Base-by-base conservation (phyloP, 2,888 invertebrate genomes). In the Tillus elongatus region DNA sequence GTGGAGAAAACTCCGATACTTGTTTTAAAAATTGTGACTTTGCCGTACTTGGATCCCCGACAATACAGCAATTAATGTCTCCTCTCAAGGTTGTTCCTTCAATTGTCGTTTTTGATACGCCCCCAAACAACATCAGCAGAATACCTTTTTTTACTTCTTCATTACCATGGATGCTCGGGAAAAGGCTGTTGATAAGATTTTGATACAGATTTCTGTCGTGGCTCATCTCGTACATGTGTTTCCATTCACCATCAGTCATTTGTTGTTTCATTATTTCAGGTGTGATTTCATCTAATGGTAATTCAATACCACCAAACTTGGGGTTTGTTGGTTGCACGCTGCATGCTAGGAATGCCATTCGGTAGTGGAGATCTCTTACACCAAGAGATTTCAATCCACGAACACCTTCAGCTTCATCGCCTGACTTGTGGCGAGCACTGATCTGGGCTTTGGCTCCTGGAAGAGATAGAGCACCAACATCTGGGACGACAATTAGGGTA, bases 31-130 rank as follows among this genome's bases (percentile, higher is more conserved):
- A 76, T 63, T 98, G 97, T 0, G 95, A 95, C 64, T 99, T 98
- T 14, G 97, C 97, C 0, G 97, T 97, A 61, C 93, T 93, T 0
- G 98, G 98, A 70, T 98, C 98, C 2, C 98, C 98, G 1, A 99
- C 97, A 46, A 98, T 82, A 58, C 96, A 97, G 41, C 96, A 86
- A 63, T 98, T 98, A 36, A 99, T 80, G 57, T 99, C 97, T 4
- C 98, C 98, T 52, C 98, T 74, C 2, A 98, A 74, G 0, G 88
- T 82, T 0, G 95, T 97, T 30, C 58, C 81, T 70, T 97, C 96
- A 16, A 78, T 68, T 0, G 97, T 96, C 13, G 79, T 85, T 68
- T 99, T 99, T 0, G 87, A 82, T 1, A 99, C 96, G 0, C 98
- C 98, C 3, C 98, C 92, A 62, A 98, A 96, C 50, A 98, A 61